Conservation (phyloP, 64 coral and sea anemone species). For the Exaiptasia diaphana region DNA sequence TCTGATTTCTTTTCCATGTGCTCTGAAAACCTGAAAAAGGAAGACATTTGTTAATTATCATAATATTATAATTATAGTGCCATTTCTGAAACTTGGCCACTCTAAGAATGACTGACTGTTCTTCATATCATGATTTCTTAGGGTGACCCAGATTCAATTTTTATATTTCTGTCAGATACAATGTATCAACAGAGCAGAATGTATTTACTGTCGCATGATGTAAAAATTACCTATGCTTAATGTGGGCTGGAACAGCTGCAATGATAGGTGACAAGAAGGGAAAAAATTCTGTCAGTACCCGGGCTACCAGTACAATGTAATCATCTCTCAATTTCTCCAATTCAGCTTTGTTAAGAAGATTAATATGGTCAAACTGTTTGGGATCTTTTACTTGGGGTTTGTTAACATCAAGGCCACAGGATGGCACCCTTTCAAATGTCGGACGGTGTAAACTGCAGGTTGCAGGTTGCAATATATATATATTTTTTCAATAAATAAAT, state of each 20-base stretch:
- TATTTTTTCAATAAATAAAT: too few relatives aligned
- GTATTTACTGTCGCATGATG: too few relatives aligned
- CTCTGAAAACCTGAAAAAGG: constrained; percentile 47
- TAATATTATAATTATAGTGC: too few relatives aligned
- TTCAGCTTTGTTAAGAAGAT: constrained; percentile 39
- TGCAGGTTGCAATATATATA: too few relatives aligned
- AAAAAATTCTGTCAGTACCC: constrained; percentile 15
- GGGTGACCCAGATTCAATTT: too few relatives aligned
- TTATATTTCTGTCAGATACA: too few relatives aligned
- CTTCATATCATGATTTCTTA: too few relatives aligned
- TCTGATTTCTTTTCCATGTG: constrained; percentile 54
- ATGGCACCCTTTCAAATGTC: constrained; percentile 58
- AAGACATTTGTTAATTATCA: neutral
- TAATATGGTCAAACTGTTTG: constrained; percentile 41
- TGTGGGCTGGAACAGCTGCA: constrained; percentile 1
- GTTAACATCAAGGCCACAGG: constrained; percentile 43
- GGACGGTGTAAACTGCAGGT: too few relatives aligned
- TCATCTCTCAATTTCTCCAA: neutral
- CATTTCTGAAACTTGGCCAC: too few relatives aligned
- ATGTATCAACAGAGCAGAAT: too few relatives aligned
- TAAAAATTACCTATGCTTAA: constrained; percentile 10
- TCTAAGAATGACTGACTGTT: too few relatives aligned
- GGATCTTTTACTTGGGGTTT: constrained; percentile 13
- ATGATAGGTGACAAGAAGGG: neutral
- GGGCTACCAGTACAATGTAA: constrained; percentile 1